These are phyloP conservation scores for Sorex fumeus DNA, from an alignment of 2,113 vertebrate species.

Conservation along the genomic window DNA sequence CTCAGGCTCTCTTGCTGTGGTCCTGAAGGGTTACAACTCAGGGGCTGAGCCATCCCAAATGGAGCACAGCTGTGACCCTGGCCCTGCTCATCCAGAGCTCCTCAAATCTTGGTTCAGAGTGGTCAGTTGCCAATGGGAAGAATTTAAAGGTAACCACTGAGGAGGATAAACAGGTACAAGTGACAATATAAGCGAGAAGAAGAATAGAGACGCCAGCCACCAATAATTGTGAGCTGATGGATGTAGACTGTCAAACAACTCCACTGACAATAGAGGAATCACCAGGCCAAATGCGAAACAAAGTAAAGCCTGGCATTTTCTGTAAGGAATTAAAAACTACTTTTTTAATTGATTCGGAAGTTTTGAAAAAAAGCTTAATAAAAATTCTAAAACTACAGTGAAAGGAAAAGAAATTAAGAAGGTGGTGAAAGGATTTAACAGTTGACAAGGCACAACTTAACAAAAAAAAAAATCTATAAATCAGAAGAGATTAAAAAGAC, in stretches of 20 bases:
- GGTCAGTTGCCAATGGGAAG: not conserved
- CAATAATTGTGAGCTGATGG: too few species aligned
- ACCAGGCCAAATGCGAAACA: not conserved
- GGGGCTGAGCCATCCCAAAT: not conserved
- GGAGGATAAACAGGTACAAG: not conserved
- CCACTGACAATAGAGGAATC: not conserved
- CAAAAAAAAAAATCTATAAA: slow-evolving; percentile 5
- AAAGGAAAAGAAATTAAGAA: slow-evolving; percentile 42
- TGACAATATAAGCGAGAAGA: not conserved
- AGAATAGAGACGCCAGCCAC: not conserved
- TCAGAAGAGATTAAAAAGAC: not conserved
- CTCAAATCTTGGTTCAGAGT: not conserved
- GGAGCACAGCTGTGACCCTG: not conserved
- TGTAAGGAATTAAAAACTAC: not conserved
- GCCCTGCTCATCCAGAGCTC: not conserved
- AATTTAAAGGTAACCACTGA: not conserved
- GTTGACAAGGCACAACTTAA: not conserved
- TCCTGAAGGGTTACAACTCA: not conserved
- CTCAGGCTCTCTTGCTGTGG: too few species aligned
- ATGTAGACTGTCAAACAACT: fast-evolving
- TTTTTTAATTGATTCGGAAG: not conserved
- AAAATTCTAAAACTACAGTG: not conserved
- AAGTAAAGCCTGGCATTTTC: slow-evolving; percentile 24
- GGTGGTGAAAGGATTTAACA: slow-evolving; percentile 34
- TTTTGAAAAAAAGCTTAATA: slow-evolving; percentile 7